These are phyloP conservation scores for Drosophila recens DNA, from an alignment of 2,888 invertebrate species.

Conservation along the genomic window DNA sequence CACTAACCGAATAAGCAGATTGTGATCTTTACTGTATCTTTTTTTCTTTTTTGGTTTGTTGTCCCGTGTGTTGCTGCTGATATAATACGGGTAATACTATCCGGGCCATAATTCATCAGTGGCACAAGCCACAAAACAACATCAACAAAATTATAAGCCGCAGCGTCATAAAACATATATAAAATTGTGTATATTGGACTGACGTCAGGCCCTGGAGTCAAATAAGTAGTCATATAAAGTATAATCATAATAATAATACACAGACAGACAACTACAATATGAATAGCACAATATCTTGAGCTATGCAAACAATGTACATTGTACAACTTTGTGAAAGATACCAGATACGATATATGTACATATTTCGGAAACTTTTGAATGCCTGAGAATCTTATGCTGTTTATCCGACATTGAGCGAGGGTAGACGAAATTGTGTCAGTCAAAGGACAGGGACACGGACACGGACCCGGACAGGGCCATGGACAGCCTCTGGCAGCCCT, in stretches of 20 bases:
- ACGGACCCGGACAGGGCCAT: constrained; percentile 13
- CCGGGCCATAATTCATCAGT: constrained; percentile 67
- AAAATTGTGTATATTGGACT: constrained; percentile 57
- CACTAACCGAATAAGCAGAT: constrained; percentile 34
- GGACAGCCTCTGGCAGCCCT: neutral
- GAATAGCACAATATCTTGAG: constrained; percentile 48
- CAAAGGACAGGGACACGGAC: constrained; percentile 53
- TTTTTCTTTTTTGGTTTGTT: constrained; percentile 10
- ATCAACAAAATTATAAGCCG: constrained; percentile 59
- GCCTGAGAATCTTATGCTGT: neutral
- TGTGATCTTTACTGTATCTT: neutral
- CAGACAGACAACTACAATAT: constrained; percentile 17
- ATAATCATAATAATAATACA: constrained; percentile 15
- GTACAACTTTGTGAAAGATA: constrained; percentile 44
- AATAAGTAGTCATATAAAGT: constrained; percentile 43
- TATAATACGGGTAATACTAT: constrained; percentile 33
- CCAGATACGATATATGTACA: constrained; percentile 2
- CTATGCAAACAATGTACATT: constrained; percentile 54
- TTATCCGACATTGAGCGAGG: neutral
- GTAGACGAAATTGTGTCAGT: constrained; percentile 24
- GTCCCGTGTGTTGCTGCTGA: constrained; percentile 33
- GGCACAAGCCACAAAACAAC: constrained; percentile 65
- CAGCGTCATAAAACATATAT: constrained; percentile 62
- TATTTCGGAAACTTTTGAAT: constrained; percentile 45
- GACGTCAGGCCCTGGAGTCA: constrained; percentile 62